Evolutionary conservation across 2,888 invertebrate species (phyloP), one percentile per base, ranked within the genome.

Genomic region (Trichogramma evanescens): DNA sequence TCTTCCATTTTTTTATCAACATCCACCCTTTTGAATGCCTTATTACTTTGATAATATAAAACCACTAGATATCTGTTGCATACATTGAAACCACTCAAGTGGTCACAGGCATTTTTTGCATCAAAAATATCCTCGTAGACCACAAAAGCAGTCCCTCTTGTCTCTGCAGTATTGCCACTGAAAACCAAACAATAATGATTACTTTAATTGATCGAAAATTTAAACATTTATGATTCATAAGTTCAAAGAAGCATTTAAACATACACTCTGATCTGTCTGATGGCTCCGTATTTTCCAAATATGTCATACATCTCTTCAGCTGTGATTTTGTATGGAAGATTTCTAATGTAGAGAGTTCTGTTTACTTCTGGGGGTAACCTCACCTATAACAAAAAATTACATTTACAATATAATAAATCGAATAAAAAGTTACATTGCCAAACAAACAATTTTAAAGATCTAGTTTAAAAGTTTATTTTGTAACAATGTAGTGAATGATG

Each of bases 231-330:
- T 26, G 26, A 26, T 26, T 26, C 26, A 26, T 26, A 26, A 26
- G 26, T 26, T 26, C 26, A 26, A 26, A 26, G 26, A 26, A 10
- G 9, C 9, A 50, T 39, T 39, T 8, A 50, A 62, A 84, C 92
- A 87, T 84, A 95, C 95, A 97, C 93, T 81, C 99, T 83, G 64
- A 99, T 99, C 81, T 99, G 99, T 70, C 99, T 81, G 67, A 99
- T 98, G 4, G 99, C 98, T 70, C 99, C 99, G 81, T 98, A 99
- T 82, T 99, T 99, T 13, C 99, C 99, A 83, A 99, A 99, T 66
- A 99, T 99, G 80, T 99, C 99, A 76, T 99, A 99, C 98, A 99
- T 99, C 86, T 99, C 99, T 80, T 99, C 99, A 5, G 93, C 95
- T 54, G 97, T 97, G 69, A 99, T 99, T 83, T 99, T 99, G 74